Conservation (phyloP, 2,797 vertebrate species). For the Tenualosa ilisha region DNA sequence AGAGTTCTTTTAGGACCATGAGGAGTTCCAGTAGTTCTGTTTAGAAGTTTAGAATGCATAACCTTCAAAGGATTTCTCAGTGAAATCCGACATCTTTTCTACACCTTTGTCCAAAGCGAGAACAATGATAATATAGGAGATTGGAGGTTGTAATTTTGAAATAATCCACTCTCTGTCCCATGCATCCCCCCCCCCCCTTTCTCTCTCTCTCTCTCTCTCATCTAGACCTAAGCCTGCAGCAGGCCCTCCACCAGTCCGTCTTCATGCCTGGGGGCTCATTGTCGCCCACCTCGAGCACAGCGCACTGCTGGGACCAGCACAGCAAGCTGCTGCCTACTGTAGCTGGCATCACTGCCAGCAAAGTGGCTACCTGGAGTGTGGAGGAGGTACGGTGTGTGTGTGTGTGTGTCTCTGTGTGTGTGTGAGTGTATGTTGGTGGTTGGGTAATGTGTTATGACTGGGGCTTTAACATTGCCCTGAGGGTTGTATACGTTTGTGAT, state of each 20-base stretch:
- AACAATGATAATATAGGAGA: too few relatives aligned
- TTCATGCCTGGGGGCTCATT: slow-evolving; percentile 77
- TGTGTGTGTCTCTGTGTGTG: background rate
- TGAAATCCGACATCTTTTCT: too few relatives aligned
- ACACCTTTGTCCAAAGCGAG: too few relatives aligned
- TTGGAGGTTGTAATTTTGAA: too few relatives aligned
- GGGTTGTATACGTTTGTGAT: background rate
- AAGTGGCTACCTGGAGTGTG: slow-evolving; percentile 84
- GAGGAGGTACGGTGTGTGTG: slow-evolving; percentile 71
- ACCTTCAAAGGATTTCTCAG: too few relatives aligned
- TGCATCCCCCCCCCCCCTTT: background rate
- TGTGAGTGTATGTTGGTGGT: background rate
- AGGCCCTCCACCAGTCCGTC: slow-evolving; percentile 76
- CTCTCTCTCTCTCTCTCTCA: background rate
- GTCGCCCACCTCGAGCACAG: slow-evolving; percentile 63
- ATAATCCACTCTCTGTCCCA: background rate
- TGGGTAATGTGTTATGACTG: too few relatives aligned
- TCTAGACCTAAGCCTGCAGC: slow-evolving; percentile 64
- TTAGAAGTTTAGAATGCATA: too few relatives aligned
- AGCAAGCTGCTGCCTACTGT: slow-evolving; percentile 85
- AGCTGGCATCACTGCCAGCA: slow-evolving; percentile 83
- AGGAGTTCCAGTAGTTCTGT: too few relatives aligned
- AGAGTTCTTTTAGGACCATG: too few relatives aligned
- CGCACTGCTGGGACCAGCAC: slow-evolving; percentile 84
- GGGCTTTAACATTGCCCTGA: background rate